Conservation (phyloP, 2,113 vertebrate species). For the Passerina amoena region DNA sequence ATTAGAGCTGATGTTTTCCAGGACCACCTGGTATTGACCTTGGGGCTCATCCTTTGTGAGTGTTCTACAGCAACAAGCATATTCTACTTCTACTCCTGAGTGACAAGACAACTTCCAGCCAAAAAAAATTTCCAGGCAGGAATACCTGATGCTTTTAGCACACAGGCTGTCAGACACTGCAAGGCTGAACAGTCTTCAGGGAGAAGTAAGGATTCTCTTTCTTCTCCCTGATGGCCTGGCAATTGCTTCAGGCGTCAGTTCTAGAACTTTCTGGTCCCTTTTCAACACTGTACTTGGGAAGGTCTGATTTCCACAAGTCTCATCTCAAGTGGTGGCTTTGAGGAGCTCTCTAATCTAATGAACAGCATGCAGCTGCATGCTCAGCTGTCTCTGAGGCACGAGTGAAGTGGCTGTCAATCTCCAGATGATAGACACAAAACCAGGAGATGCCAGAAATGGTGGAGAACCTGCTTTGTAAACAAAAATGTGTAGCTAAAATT, state of each 20-base stretch:
- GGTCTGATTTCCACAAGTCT: neutral
- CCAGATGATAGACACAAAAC: neutral
- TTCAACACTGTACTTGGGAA: neutral
- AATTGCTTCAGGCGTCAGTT: neutral
- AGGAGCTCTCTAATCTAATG: neutral
- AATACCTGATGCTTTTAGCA: neutral
- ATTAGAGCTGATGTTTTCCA: neutral
- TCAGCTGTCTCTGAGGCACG: neutral
- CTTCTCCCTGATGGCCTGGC: neutral
- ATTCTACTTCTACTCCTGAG: neutral
- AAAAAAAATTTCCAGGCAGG: neutral
- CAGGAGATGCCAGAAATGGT: neutral
- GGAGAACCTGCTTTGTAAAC: neutral
- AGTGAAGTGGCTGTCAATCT: neutral
- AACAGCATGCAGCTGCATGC: neutral
- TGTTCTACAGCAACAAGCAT: neutral
- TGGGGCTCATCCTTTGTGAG: neutral
- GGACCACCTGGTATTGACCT: neutral
- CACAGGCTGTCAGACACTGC: rapidly evolving
- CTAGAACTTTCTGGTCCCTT: neutral
- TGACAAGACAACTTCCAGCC: neutral
- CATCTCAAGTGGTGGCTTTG: neutral
- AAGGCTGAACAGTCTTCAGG: neutral
- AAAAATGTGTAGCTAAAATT: neutral
- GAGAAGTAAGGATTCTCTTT: neutral